Conservation (phyloP, 2,888 invertebrate species). For the Caenorhabditis panamensis region DNA sequence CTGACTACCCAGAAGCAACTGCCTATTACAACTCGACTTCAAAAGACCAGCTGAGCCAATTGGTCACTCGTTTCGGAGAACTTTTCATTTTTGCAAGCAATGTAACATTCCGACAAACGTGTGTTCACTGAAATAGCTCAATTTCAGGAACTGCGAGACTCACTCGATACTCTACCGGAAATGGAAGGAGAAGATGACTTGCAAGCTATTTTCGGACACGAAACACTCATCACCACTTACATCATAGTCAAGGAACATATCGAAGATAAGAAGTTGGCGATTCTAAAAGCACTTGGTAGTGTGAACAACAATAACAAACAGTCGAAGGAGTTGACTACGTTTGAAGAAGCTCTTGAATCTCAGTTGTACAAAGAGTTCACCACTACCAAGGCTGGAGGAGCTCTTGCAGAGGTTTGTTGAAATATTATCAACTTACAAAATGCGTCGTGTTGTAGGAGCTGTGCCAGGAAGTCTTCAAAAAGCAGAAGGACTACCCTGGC, state of each 20-base stretch:
- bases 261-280: slow-evolving; percentile 41
- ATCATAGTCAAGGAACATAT: slow-evolving; percentile 47
- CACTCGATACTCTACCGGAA: slow-evolving; percentile 89
- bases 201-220: slow-evolving; percentile 85
- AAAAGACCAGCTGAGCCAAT: slow-evolving; percentile 61
- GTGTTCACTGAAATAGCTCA: too few relatives aligned
- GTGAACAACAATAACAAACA: slow-evolving; percentile 53
- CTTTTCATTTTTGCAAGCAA: slow-evolving; percentile 64
- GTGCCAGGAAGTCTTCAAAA: slow-evolving; percentile 39
- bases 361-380: slow-evolving; percentile 55
- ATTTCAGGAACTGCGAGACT: slow-evolving; percentile 60
- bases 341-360: slow-evolving; percentile 43
- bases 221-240: slow-evolving; percentile 46
- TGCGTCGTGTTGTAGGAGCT: slow-evolving; percentile 26
- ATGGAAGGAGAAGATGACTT: slow-evolving; percentile 90
- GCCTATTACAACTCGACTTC: slow-evolving; percentile 69
- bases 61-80: slow-evolving; percentile 59
- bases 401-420: slow-evolving; percentile 26
- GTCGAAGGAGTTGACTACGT: slow-evolving; percentile 42
- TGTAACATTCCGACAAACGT: slow-evolving; percentile 17
- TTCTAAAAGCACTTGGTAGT: slow-evolving; percentile 55
- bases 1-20: slow-evolving; percentile 74
- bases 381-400: slow-evolving; percentile 45
- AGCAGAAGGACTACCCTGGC: slow-evolving; percentile 43
- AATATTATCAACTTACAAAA: neutral